Base-by-base conservation (phyloP, 2,797 vertebrate species). In the Benthosema pterotum region DNA sequence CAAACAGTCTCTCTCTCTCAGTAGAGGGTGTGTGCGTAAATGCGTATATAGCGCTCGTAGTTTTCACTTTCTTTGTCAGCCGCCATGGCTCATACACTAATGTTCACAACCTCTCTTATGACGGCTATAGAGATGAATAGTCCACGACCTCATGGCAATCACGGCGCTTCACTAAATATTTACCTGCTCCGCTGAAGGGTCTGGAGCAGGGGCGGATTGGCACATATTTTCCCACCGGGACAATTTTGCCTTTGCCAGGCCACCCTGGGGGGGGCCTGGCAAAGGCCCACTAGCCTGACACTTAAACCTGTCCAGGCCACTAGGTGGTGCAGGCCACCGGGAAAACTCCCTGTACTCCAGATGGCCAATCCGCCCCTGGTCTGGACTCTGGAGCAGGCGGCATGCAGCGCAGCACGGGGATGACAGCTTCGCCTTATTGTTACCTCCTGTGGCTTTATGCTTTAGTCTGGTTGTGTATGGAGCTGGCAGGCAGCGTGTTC, bases 121-220 rank as follows among this genome's bases (percentile, higher is more conserved):
- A 65, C 78, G 19, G 42, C 77, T 86, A 89, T 84, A 85, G 79
- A 84, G 78, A 89, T 71, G 72, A 85, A 88, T 79, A 71, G 63
- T 59, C 71, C 58, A 49, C 55, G 68, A 75, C 77, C 66, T 8
- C 69, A 65, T 74, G 60, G 85, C 82, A 65, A 75, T 80, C 78
- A 60, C 74, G 67, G 63, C 82, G 78, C 82, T n/a, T 88, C 78
- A 60, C 80, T 87, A 90, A 89, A 89, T 87, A 89, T 89, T 89
- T 88, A 88, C 82, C 77, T 80, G 75, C 64, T 76, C 63, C 50
- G 47, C 82, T 75, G 61, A 84, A 57, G 73, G 78, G 76, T 70
- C 71, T 73, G 42, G 56, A 57, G 16, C 55, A 38, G 51, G 51
- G 25, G 51, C 49, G n/a, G n/a, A n/a, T n/a, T n/a, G n/a, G n/a